A percentile compares a stretch with the other conserved stretches of the same genome.
These are phyloP conservation scores for Heliopora coerulea DNA, from an alignment of 92 coral and sea anemone genomes.

Conservation along the genomic window DNA sequence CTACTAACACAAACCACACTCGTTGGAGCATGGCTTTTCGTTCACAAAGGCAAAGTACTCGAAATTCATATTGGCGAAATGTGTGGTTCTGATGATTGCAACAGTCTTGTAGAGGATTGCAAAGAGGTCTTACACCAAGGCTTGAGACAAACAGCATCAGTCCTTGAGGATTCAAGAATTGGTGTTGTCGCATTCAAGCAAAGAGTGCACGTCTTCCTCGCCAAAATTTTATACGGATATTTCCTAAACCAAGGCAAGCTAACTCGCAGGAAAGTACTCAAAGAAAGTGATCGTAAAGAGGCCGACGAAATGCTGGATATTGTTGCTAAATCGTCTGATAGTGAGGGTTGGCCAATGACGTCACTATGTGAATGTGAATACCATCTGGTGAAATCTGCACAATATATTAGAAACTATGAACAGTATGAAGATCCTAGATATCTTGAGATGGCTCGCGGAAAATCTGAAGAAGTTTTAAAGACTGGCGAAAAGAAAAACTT, in stretches of 20 bases:
- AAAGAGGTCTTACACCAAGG: neutral
- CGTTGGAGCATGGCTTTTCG: slow-evolving; percentile 1
- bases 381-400: neutral
- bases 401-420: neutral
- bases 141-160: neutral
- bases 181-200: slow-evolving; percentile 2
- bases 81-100: neutral
- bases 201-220: neutral
- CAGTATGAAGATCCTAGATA: neutral
- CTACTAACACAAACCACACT: neutral
- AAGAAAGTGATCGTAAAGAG: neutral
- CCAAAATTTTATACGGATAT: neutral
- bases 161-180: neutral
- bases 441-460: neutral
- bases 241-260: neutral
- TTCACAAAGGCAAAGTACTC: neutral
- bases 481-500: neutral
- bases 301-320: neutral
- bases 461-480: neutral
- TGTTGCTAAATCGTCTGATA: neutral
- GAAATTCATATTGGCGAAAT: neutral
- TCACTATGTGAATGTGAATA: neutral
- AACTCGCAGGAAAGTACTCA: neutral
- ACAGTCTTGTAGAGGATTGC: neutral
- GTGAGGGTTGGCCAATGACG: neutral